Evolutionary conservation across 64 coral and sea anemone genomes (phyloP).

Genomic region (Catalaphyllia jardinei): DNA sequence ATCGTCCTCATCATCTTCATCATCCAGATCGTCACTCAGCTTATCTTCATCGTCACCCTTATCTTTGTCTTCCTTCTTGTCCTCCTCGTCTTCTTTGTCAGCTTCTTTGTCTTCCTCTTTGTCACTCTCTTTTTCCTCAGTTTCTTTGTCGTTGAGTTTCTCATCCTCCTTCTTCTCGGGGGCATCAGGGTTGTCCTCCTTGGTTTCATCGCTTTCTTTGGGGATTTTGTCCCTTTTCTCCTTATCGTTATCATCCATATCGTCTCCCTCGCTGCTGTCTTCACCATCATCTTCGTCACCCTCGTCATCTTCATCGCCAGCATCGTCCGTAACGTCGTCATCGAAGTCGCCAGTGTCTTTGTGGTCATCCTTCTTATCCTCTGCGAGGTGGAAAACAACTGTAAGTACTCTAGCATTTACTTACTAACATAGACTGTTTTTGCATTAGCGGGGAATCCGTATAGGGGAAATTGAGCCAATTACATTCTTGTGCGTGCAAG

Average conservation of each 20-base stretch:
- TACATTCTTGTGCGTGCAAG: too few relatives aligned
- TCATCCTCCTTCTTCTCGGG: constrained; percentile 20
- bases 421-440: neutral
- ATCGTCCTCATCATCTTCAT: constrained; percentile 47
- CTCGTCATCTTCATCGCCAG: constrained; percentile 23
- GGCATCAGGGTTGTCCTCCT: constrained; percentile 37
- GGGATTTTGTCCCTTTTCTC: constrained; percentile 5
- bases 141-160: constrained; percentile 22
- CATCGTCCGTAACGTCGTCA: constrained; percentile 45
- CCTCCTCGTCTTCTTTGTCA: constrained; percentile 13
- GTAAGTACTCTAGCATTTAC: neutral
- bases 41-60: constrained; percentile 14
- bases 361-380: constrained; percentile 4
- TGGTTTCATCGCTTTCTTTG: constrained; percentile 6
- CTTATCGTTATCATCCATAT: neutral
- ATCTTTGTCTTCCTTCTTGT: neutral
- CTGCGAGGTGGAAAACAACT: neutral
- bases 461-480: too few relatives aligned
- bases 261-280: constrained; percentile 4
- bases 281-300: constrained; percentile 15
- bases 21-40: constrained; percentile 2
- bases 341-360: constrained; percentile 58
- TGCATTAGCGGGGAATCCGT: neutral
- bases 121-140: neutral
- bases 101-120: neutral